Evolutionary conservation across 37 sponge, comb jelly and placozoan genomes (phyloP), one percentile per base, ranked within the genome.

Genomic region (Haliclona indistincta): DNA sequence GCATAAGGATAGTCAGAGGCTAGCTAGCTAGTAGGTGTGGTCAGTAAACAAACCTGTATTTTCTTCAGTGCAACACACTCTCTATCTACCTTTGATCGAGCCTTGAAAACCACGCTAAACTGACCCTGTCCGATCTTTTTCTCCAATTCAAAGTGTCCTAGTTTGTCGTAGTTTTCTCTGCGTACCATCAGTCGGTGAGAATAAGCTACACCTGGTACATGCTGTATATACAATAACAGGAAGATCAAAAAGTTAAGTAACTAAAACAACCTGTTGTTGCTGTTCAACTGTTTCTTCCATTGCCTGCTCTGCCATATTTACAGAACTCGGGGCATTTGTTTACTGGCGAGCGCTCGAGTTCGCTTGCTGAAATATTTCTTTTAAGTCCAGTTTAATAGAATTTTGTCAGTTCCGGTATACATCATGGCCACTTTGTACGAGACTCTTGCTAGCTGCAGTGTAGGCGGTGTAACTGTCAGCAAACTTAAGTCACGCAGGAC

Each of bases 51-150:
- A 43, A 91, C 96, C 90, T 95, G 94, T 17, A 98, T 93, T 77
- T 98, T 98, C 87, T 98, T 98, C 52, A 98, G 85, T 2, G 99
- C 99, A 4, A 98, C 99, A 3, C 78, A 67, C 10, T 87, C 54
- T 38, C 82, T 83, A 53, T 89, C 86, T 0, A 77, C 76, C 22
- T 68, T 26, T 41, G 88, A 84, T 45, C 84, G 74, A 8, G 93
- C 99, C 40, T 93, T 71, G 43, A 88, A 98, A 25, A 98, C 99
- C 4, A 84, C 84, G 77, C 99, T 98, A 70, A 98, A 98, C 86
- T 98, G 99, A 3, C 99, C 99, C 49, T 89, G 86, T 4, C 99
- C 99, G 63, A 98, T 92, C 93, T 93, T 89, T 78, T 88, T 95
- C 77, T 88, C 96, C 28, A 89, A 83, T 56, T 81, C 60, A 47